Base-by-base conservation (phyloP, 2,113 vertebrate species). In the Pelmatolapia mariae region DNA sequence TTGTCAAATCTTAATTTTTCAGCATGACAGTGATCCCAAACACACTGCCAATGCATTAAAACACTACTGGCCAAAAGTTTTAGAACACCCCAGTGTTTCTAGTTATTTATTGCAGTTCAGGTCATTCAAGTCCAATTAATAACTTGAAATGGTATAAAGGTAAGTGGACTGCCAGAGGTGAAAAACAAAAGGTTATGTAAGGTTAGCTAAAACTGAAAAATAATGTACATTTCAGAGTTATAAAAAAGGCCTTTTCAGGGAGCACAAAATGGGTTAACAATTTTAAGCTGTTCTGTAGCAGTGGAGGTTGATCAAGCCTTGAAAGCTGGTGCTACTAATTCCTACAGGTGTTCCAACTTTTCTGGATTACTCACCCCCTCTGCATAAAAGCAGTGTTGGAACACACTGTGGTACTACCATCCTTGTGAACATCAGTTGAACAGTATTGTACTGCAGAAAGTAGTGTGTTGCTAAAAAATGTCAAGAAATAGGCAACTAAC, bases 141-240 rank as follows among this genome's bases (percentile, higher is more conserved):
- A 59, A 59, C 56, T 16, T 29, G 26, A 29, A 29, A 31, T 59
- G 26, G 56, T 18, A 31, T 0, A 59, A 59, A 59, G 26, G 0
- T 59, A 59, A 59, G 56, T 59, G 56, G 24, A 59, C 56, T 5
- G 24, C 2, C 8, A 18, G 9, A 59, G 0, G 8, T 13, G 56
- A 9, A 59, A 59, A 31, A 59, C 7, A 31, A 18, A 18, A 29
- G 56, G 13, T 59, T 59, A 31, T 59, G 26, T 59, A 31, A 29
- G 56, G 9, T 31, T 18, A 59, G 56, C 26, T 29, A 31, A 31
- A 59, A 59, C 56, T 59, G 26, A 18, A 59, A 59, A 29, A 59
- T 0, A 59, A 59, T 2, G 56, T 16, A 5, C 24, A 59, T 59
- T 59, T 59, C 13, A 16, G 1, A 29, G 13, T 59, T 59, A 16